Conservation (phyloP, 1,140 invertebrate genomes). For the Steinernema feltiae region DNA sequence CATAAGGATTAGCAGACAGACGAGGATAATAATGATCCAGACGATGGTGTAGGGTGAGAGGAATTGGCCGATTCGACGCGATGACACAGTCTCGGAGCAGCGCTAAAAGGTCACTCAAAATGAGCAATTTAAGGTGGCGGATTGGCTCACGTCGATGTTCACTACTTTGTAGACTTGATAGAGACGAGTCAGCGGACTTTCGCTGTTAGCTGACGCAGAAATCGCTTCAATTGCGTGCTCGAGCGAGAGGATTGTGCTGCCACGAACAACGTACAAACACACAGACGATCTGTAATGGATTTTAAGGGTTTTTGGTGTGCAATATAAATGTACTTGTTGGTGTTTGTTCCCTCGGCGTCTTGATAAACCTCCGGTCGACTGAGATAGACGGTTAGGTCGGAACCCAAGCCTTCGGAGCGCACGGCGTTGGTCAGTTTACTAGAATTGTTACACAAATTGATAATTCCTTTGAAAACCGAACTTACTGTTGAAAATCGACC, state of each 20-base stretch:
- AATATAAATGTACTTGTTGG: background rate
- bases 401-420: background rate
- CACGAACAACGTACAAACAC: background rate
- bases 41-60: background rate
- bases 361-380: background rate
- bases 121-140: background rate
- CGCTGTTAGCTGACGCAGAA: background rate
- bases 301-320: background rate
- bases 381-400: background rate
- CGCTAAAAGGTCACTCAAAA: background rate
- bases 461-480: no score
- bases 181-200: slow-evolving; percentile 2
- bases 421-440: background rate
- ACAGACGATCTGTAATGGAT: background rate
- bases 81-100: background rate
- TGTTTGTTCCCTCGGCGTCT: background rate
- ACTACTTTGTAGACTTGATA: background rate
- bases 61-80: background rate
- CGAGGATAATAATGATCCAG: background rate
- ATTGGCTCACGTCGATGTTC: background rate
- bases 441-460: background rate
- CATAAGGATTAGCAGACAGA: background rate
- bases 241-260: background rate
- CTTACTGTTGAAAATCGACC: background rate
- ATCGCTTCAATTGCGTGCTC: background rate